Evolutionary conservation across 2,113 vertebrate species (phyloP), one percentile per base, ranked within the genome.

Genomic region (Megalops atlanticus): DNA sequence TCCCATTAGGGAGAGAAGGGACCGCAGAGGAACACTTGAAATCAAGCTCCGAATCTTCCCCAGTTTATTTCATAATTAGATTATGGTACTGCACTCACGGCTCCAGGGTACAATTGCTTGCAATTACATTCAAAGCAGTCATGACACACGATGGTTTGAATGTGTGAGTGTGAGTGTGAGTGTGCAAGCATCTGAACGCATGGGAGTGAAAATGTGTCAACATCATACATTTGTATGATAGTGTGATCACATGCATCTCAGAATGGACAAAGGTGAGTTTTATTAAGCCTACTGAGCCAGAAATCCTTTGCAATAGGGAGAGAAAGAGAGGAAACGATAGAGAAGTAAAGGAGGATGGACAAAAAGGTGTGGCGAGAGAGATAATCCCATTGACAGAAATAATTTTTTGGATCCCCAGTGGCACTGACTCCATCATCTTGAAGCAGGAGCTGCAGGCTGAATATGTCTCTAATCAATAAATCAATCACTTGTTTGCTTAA

Each of bases 391-490:
- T 90, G 76, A 43, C 21, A 74, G 81, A 41, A 80, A 87, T 89
- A 89, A 83, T 78, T 89, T 84, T 75, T 15, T 71, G 41, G 31
- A 45, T 31, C 76, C 43, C 80, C 80, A 40, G 81, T 83, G 68
- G 86, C 81, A 82, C 80, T 80, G 79, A 83, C 86, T 85, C 83
- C 47, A 84, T 90, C 86, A 83, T 64, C 76, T 84, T 43, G 73
- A 80, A 71, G 84, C 69, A 54, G 79, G 79, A 81, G 81, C 77
- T 70, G 79, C 76, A 45, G 79, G 84, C 84, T 43, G 68, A 68
- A 58, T 75, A 41, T 45, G 80, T 27, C 54, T 49, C 71, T 54
- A 84, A 91, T 93, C 91, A 87, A 91, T 92, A 92, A 84, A 89
- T 90, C 89, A 85, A 88, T 91, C 86, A 86, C 76, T 77, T 81